These are phyloP conservation scores for Allacma fusca DNA, from an alignment of 2,888 invertebrate genomes.

Conservation along the genomic window DNA sequence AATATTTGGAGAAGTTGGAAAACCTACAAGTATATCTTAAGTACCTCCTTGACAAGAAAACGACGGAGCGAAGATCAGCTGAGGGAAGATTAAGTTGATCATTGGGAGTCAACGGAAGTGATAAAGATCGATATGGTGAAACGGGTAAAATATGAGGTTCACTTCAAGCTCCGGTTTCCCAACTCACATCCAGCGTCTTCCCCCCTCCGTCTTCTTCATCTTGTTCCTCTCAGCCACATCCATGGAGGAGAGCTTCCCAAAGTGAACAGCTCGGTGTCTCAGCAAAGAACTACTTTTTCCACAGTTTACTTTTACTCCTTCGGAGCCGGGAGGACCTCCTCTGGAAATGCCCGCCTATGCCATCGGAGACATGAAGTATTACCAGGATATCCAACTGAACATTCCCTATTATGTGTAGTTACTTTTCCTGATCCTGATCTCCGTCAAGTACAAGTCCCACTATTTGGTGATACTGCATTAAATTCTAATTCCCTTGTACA, in stretches of 20 bases:
- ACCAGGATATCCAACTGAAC: no score
- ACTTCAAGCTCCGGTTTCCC: constrained; percentile 37
- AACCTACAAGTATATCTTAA: constrained; percentile 23
- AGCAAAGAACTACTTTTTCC: constrained; percentile 35
- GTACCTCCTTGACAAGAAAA: constrained; percentile 36
- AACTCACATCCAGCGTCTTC: constrained; percentile 16
- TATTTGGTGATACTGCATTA: no score
- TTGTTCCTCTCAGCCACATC: not conserved
- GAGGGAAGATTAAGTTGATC: constrained; percentile 52
- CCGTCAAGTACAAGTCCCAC: no score
- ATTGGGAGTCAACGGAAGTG: constrained; percentile 52
- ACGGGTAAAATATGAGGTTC: constrained; percentile 50
- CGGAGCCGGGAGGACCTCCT: no score
- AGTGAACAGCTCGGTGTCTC: constrained; percentile 14
- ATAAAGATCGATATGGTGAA: constrained; percentile 48
- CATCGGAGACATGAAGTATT: no score
- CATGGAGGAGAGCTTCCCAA: not conserved
- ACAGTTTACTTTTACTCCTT: constrained; percentile 39
- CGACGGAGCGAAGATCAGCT: constrained; percentile 52
- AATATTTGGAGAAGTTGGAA: constrained; percentile 8
- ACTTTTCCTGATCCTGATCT: no score
- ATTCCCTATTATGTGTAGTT: no score
- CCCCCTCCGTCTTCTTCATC: not conserved
- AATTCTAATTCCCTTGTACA: no score
- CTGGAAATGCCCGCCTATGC: no score